Evolutionary conservation across 2,888 invertebrate species (phyloP).

Genomic region (Periphyllus acericola): DNA sequence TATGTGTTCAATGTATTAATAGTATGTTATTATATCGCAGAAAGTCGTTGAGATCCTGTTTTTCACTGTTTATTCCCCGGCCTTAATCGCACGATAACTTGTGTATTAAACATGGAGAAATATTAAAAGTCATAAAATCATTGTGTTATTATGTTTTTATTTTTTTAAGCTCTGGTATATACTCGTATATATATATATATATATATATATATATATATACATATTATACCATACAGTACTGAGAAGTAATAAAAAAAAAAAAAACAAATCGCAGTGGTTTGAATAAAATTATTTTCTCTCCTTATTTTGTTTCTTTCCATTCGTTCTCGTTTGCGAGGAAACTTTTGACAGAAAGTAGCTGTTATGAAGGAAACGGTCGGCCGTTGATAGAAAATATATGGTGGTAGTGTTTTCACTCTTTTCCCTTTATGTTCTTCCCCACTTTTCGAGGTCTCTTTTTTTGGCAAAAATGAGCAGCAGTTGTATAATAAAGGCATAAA

Average conservation of each 20-base stretch:
- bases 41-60: too few species aligned
- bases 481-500: constrained; percentile 58
- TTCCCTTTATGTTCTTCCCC: constrained; percentile 1
- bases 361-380: constrained; percentile 42
- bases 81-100: too few species aligned
- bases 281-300: constrained; percentile 29
- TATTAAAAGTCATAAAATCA: too few species aligned
- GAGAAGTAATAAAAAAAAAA: too few species aligned
- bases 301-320: constrained; percentile 31
- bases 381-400: constrained; percentile 45
- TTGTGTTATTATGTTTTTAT: too few species aligned
- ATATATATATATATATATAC: too few species aligned
- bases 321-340: constrained; percentile 44
- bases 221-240: too few species aligned
- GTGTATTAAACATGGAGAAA: too few species aligned
- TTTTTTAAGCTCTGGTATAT: background rate
- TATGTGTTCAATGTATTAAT: too few species aligned
- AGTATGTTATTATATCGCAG: too few species aligned
- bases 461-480: constrained; percentile 32
- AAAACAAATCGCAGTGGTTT: constrained; percentile 2
- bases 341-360: constrained; percentile 57
- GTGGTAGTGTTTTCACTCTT: constrained; percentile 21
- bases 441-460: background rate
- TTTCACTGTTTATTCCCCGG: too few species aligned
- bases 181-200: too few species aligned